Conservation (phyloP, 2,888 invertebrate genomes). For the Gastracanthus pulcherrimus region DNA sequence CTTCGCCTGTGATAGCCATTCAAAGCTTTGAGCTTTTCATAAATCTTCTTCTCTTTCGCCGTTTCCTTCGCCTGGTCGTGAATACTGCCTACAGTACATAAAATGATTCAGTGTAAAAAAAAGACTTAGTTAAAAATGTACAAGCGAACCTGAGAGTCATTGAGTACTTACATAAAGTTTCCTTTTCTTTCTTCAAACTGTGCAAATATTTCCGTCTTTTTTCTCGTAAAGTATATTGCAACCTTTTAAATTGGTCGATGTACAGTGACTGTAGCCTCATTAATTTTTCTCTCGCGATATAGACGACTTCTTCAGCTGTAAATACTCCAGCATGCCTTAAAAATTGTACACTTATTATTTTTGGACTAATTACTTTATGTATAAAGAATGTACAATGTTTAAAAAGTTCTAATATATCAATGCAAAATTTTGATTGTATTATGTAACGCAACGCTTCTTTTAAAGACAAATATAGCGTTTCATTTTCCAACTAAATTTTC, state of each 20-base stretch:
- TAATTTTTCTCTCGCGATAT: conserved; percentile 86
- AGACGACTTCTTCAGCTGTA: conserved; percentile 92
- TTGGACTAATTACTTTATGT: too few species aligned
- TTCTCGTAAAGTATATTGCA: conserved; percentile 86
- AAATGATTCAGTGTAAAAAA: background rate
- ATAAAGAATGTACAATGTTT: too few species aligned
- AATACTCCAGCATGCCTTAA: conserved; percentile 91
- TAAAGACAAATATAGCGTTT: too few species aligned
- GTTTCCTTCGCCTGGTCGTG: conserved; percentile 85
- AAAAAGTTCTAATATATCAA: too few species aligned
- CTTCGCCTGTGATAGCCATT: conserved; percentile 88
- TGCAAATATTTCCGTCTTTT: conserved; percentile 87
- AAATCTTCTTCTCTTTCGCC: conserved; percentile 85
- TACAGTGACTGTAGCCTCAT: conserved; percentile 89
- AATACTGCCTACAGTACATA: conserved; percentile 83
- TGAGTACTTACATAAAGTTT: conserved; percentile 84
- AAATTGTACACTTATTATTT: conserved; percentile 44
- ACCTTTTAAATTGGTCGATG: conserved; percentile 87
- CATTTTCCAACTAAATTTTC: too few species aligned
- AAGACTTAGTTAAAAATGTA: background rate
- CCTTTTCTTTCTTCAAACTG: conserved; percentile 87
- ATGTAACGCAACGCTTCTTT: too few species aligned
- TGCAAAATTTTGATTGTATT: too few species aligned
- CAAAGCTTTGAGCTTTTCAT: conserved; percentile 89
- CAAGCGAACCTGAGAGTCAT: background rate